Percentiles rank a stretch among this genome's conserved stretches.
phyloP scores from a whole-genome alignment of 2,113 vertebrate species.

The Sclerurus mexicanus region DNA sequence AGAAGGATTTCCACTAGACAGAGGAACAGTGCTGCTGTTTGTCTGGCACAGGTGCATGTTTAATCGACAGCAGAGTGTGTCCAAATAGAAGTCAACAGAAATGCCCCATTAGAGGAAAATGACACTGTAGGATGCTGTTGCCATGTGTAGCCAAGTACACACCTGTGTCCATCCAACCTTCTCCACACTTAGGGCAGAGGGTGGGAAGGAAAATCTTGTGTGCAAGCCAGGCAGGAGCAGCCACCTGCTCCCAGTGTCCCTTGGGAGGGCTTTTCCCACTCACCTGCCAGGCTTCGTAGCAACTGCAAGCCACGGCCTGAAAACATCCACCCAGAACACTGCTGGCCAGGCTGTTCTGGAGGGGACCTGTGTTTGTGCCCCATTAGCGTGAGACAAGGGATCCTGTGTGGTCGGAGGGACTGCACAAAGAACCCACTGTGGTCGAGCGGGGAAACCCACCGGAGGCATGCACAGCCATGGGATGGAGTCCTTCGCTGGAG shows the following conservation, averaged over 20 bases:
- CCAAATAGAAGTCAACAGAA: background rate
- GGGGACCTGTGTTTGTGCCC: constrained; percentile 73
- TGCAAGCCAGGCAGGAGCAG: background rate
- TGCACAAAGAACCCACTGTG: accelerated
- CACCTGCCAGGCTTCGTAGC: constrained; percentile 63
- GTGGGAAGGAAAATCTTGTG: background rate
- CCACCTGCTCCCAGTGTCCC: constrained; percentile 59
- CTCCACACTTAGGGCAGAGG: background rate
- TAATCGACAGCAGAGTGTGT: background rate
- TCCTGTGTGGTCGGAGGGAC: background rate
- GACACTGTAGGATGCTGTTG: background rate
- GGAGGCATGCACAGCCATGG: accelerated
- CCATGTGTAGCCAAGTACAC: background rate
- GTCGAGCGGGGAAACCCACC: background rate
- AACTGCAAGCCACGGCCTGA: constrained; percentile 74
- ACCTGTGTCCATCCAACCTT: constrained; percentile 42
- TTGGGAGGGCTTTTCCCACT: constrained; percentile 71
- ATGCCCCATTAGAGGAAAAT: background rate
- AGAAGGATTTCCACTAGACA: background rate
- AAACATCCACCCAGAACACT: constrained; percentile 71
- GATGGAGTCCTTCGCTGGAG: accelerated
- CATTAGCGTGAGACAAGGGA: constrained; percentile 67
- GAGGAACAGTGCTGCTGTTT: background rate
- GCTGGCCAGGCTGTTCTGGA: constrained; percentile 68
- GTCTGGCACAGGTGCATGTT: background rate